Evolutionary conservation across 2,888 invertebrate genomes (phyloP), one percentile per base, ranked within the genome.

Genomic region (Tridacna gigas): DNA sequence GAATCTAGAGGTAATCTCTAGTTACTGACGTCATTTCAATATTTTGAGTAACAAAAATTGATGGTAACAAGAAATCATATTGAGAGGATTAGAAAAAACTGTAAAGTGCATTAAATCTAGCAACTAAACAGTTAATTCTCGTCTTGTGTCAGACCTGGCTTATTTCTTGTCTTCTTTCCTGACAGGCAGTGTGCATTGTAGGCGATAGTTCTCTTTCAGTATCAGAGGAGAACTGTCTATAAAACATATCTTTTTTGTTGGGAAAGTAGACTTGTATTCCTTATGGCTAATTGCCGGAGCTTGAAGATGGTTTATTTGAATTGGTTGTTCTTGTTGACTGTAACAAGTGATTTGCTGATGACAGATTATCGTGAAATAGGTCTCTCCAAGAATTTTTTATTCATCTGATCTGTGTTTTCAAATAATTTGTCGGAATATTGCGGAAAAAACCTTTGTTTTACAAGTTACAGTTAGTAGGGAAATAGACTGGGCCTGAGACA

Each of bases 61-160:
- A 77, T 71, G n/a, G 66, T 77, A 77, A 77, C 77, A 77, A 69
- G 15, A 20, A 13, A 15, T 65, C 51, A 47, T 77, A 66, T 48
- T 63, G 45, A 65, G 63, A 47, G 75, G 65, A 65, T 61, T 61
- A 65, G 65, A 77, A 22, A 37, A 37, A 22, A 47, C 67, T 67
- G 65, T 28, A 61, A 83, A 83, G 83, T 76, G 83, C 83, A 83
- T 83, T 82, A 82, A 63, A 56, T 56, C 56, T 56, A 11, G 56
- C 56, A 56, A 56, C 56, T 20, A 56, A 20, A 56, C 56, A 56
- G 56, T 20, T 15, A 56, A 20, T 37, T 37, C 2, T 20, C 9
- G 56, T 56, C 5, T 56, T 20, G 56, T 20, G 56, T 56, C 56
- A 56, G 20, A 37, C 37, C 37, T 37, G 2, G 37, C 37, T 37